Base-by-base conservation (phyloP, 2,113 vertebrate species). In the Delphinapterus leucas region DNA sequence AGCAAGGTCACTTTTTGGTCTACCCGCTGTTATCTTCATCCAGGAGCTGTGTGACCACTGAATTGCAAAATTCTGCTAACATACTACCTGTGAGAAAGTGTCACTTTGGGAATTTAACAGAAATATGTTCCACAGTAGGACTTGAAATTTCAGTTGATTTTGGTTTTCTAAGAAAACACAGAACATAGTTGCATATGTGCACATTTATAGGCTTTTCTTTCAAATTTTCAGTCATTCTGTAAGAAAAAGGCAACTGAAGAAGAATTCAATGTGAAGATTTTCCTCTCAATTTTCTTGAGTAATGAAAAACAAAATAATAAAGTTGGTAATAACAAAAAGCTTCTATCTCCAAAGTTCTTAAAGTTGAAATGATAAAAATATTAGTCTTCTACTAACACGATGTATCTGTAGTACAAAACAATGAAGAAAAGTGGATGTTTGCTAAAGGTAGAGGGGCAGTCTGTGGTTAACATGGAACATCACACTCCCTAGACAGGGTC, bases 1-100 rank as follows among this genome's bases (percentile, higher is more conserved):
- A 96, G 88, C 94, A 98, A 98, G 98, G 98, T 98, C 98, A 99
- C 98, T 98, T 98, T 98, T 98, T 98, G 97, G 96, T 98, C 98
- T 97, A 98, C 98, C 98, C 97, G 98, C 85, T 87, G 98, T 97
- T 98, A 98, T 82, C 98, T 97, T 98, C 97, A 97, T 83, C 97
- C 97, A 98, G 98, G 95, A 98, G 92, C 84, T 1, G 33, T 97
- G 98, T 98, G 98, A 99, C 98, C 98, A 26, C 5, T 97, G 97
- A 97, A 53, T 55, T 98, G 98, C 97, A 98, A 97, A 0, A 88
- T 96, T 79, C 95, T 97, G 90, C 98, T 98, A 87, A 90, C 91
- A 94, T 96, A 98, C 97, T 98, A 98, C 89, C 90, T 92, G 79
- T 97, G 95, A 90, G 74, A 9, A 98, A 95, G 93, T 98, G 96